Evolutionary conservation across 2,888 invertebrate genomes (phyloP).

Genomic region (Volucella zonaria): DNA sequence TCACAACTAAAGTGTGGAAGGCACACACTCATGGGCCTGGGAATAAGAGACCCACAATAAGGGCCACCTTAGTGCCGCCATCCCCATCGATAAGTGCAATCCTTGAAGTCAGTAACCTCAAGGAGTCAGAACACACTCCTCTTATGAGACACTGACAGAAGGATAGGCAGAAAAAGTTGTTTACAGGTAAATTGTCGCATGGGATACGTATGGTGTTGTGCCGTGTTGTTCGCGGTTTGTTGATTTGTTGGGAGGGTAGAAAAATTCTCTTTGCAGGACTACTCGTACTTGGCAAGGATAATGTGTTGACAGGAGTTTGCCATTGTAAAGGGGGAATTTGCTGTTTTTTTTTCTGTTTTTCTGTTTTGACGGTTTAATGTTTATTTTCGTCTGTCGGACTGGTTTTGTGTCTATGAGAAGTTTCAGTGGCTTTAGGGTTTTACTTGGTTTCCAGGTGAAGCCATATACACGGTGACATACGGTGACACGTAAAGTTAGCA

Average conservation of each 20-base stretch:
- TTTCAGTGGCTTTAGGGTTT: not conserved
- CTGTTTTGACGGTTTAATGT: slow-evolving; percentile 50
- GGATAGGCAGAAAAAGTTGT: slow-evolving; percentile 15
- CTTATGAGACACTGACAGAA: slow-evolving; percentile 36
- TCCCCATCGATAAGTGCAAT: slow-evolving; percentile 57
- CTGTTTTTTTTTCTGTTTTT: not conserved
- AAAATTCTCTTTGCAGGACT: slow-evolving; percentile 27
- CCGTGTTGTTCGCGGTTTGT: slow-evolving; percentile 17
- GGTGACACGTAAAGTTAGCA: slow-evolving; percentile 67
- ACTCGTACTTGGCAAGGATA: slow-evolving; percentile 41
- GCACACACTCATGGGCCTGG: not conserved
- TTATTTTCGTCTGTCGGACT: slow-evolving; percentile 28
- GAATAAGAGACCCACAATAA: too few species aligned
- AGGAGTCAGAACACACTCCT: slow-evolving; percentile 52
- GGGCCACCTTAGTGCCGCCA: not conserved
- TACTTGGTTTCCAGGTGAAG: slow-evolving; percentile 28
- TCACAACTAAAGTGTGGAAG: slow-evolving; percentile 1
- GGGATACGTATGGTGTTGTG: slow-evolving; percentile 3
- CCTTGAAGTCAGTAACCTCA: slow-evolving; percentile 73
- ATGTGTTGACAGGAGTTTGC: slow-evolving; percentile 60
- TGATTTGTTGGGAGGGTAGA: not conserved
- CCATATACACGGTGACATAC: slow-evolving; percentile 64
- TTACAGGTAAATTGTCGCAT: slow-evolving; percentile 58
- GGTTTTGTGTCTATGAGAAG: slow-evolving; percentile 19
- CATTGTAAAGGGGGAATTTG: slow-evolving; percentile 40